These are phyloP conservation scores for Steatornis caripensis DNA, from an alignment of 2,113 vertebrate species.

Conservation along the genomic window DNA sequence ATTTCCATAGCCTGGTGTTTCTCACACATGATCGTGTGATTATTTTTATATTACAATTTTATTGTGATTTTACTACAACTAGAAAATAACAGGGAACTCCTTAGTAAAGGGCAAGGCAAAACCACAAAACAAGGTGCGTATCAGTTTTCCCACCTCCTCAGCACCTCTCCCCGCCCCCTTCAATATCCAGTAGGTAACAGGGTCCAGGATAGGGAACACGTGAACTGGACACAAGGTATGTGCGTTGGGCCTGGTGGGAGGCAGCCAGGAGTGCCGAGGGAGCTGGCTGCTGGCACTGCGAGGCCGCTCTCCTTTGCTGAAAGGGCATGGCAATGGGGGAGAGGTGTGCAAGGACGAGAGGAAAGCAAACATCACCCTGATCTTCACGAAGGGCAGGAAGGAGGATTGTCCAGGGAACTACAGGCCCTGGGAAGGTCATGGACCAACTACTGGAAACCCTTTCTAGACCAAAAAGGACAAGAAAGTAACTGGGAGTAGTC, in stretches of 20 bases:
- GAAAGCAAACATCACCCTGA: background rate
- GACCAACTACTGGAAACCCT: background rate
- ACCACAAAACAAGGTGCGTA: background rate
- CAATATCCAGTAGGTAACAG: too few relatives aligned
- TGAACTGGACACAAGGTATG: background rate
- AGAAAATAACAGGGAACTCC: background rate
- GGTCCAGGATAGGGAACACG: background rate
- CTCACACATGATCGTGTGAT: background rate
- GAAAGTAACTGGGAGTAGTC: background rate
- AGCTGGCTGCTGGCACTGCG: fast-evolving
- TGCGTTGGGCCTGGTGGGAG: fast-evolving
- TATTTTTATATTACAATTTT: background rate
- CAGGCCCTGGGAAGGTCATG: background rate
- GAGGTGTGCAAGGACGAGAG: background rate
- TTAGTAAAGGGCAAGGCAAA: background rate
- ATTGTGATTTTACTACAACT: background rate
- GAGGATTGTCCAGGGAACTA: background rate
- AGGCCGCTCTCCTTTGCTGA: fast-evolving
- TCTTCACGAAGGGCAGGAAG: background rate
- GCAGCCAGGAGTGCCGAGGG: background rate
- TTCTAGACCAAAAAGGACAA: background rate
- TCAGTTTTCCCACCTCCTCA: background rate
- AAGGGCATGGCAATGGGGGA: background rate
- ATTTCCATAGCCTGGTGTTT: background rate
- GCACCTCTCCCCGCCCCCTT: background rate